Base-by-base conservation (phyloP, 2,113 vertebrate species). In the Poicephalus gulielmi region DNA sequence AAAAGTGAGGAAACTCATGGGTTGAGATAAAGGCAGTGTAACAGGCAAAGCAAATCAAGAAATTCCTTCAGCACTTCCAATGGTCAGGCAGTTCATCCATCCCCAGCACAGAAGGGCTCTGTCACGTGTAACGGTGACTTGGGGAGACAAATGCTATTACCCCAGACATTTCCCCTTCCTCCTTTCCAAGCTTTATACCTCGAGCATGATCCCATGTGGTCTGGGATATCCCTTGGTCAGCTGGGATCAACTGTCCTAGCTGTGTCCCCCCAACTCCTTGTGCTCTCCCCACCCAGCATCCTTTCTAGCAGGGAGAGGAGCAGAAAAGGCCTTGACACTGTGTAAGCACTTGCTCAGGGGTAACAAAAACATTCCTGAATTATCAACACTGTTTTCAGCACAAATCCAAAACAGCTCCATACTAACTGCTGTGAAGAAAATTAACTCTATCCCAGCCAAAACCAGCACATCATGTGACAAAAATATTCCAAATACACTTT, bases 61-160 rank as follows among this genome's bases (percentile, higher is more conserved):
- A 30, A 86, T 66, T 76, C 2, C 39, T 70, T 86, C 44, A 30
- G 24, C 43, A 27, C 12, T 46, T 76, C 49, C 37, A 33, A 49
- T 2, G 0, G 0, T n/a, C 9, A 70, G 35, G 43, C 33, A 64
- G 64, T 57, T 28, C 15, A 17, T 24, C 63, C 37, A 70, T 30
- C 4, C 49, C 55, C 75, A 93, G 67, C 31, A 85, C 7, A 75
- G n/a, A 41, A 49, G 11, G 10, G 28, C 11, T 55, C 35, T 22
- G 64, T 7, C 20, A 31, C 0, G 0, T 7, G 2, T 15, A 35
- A 47, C 0, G 0, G 22, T 35, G 49, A 41, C 44, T 8, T 59
- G n/a, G 30, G 67, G 60, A 47, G 68, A 46, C 17, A 76, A 70
- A 60, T 8, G 6, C 13, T 76, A 67, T 25, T 53, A 30, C 49